These are phyloP conservation scores for Nomada fabriciana DNA, from an alignment of 2,888 invertebrate species.

Conservation along the genomic window DNA sequence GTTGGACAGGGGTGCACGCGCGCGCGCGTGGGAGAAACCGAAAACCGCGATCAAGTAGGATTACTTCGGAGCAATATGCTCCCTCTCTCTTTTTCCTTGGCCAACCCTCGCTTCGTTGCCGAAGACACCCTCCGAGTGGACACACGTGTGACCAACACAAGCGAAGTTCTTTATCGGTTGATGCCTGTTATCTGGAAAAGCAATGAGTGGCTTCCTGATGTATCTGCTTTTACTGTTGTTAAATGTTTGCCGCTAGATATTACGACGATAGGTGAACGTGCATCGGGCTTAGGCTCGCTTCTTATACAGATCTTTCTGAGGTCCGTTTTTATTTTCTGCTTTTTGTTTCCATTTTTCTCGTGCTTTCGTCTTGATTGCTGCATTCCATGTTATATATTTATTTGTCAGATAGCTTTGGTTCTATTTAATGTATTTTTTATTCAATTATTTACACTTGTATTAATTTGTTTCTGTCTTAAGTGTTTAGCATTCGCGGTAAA, in stretches of 20 bases:
- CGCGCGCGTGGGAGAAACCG: slow-evolving; percentile 71
- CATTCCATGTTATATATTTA: no score
- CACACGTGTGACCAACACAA: slow-evolving; percentile 46
- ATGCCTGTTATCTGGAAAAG: slow-evolving; percentile 78
- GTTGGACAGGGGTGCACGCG: slow-evolving; percentile 51
- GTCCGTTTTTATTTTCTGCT: no score
- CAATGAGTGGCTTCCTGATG: slow-evolving; percentile 76
- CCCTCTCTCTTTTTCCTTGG: slow-evolving; percentile 72
- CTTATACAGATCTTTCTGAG: no score
- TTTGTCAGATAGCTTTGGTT: no score
- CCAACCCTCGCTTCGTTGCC: slow-evolving; percentile 51
- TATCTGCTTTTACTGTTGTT: slow-evolving; percentile 65
- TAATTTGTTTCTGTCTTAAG: no score
- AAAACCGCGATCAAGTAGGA: slow-evolving; percentile 84
- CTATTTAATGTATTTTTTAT: no score
- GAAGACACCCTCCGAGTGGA: slow-evolving; percentile 63
- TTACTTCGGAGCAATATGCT: slow-evolving; percentile 82
- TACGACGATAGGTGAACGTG: slow-evolving; percentile 13
- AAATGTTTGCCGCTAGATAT: slow-evolving; percentile 52
- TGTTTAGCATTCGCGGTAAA: no score
- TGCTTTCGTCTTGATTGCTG: no score
- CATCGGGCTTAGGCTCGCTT: no score
- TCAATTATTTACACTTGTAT: no score
- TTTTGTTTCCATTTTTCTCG: no score
- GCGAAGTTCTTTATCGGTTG: slow-evolving; percentile 70